phyloP scores from a whole-genome alignment of 1,140 invertebrate genomes.

The Drosophila sturtevanti region DNA sequence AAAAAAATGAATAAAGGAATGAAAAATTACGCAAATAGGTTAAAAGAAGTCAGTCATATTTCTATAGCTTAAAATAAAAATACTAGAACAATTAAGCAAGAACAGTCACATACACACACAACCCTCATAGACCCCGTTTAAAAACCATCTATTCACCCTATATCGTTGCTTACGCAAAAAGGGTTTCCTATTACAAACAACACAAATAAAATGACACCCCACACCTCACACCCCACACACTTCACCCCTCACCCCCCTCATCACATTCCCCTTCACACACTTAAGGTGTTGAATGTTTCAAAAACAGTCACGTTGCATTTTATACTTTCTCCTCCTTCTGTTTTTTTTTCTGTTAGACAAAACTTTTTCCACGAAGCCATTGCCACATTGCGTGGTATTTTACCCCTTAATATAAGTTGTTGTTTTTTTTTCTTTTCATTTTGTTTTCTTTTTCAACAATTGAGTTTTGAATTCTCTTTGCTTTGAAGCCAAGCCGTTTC shows the following conservation, averaged over 20 bases:
- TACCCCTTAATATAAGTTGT: slow-evolving; percentile 10
- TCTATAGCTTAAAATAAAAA: neutral
- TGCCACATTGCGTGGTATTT: too few species aligned
- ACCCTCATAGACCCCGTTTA: too few species aligned
- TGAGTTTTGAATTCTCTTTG: neutral
- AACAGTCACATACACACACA: slow-evolving; percentile 17
- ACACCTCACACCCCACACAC: neutral
- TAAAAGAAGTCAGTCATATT: neutral
- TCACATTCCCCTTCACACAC: neutral
- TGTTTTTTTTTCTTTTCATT: too few species aligned
- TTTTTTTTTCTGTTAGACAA: neutral
- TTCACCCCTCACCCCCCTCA: neutral
- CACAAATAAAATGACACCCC: slow-evolving; percentile 58
- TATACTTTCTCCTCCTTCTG: slow-evolving; percentile 25
- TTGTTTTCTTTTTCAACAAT: too few species aligned
- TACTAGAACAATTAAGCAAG: slow-evolving; percentile 54
- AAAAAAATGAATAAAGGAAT: neutral
- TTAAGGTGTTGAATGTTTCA: slow-evolving; percentile 64
- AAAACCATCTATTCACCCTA: slow-evolving; percentile 6
- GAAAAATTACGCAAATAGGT: too few species aligned
- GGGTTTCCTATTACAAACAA: slow-evolving; percentile 77
- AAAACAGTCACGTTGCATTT: slow-evolving; percentile 68
- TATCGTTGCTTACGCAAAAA: slow-evolving; percentile 66
- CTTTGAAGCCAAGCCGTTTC: slow-evolving; percentile 30
- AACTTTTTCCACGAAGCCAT: neutral